These are phyloP conservation scores for Ceratina calcarata DNA, from an alignment of 1,140 invertebrate species.

Conservation along the genomic window DNA sequence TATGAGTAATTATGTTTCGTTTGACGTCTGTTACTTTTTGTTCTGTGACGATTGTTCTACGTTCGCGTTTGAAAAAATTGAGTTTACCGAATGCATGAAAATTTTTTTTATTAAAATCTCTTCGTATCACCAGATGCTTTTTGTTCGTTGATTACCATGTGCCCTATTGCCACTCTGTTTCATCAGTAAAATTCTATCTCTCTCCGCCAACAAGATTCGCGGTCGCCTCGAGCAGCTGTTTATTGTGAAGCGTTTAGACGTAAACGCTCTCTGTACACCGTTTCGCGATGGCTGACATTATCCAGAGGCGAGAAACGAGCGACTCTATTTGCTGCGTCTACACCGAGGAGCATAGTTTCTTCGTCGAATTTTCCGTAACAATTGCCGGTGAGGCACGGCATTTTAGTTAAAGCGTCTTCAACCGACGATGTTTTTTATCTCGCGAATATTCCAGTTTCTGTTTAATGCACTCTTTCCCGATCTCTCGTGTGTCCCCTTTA, in stretches of 20 bases:
- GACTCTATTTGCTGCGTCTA: conserved; percentile 51
- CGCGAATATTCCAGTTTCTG: conserved; percentile 17
- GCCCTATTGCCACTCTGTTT: conserved; percentile 11
- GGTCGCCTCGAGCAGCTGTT: conserved; percentile 40
- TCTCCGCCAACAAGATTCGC: conserved; percentile 36
- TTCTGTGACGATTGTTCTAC: no score
- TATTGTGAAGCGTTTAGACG: conserved; percentile 35
- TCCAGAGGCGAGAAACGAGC: conserved; percentile 37
- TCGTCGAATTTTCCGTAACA: conserved; percentile 29
- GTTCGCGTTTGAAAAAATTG: no score
- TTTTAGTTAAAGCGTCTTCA: conserved; percentile 38
- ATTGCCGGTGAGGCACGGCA: neutral
- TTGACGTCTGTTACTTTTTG: no score
- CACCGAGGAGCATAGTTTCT: conserved; percentile 8
- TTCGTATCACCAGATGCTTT: neutral
- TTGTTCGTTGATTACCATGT: conserved; percentile 31
- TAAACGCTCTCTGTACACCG: neutral
- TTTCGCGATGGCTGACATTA: conserved; percentile 16
- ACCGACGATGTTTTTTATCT: conserved; percentile 39
- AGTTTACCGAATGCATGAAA: no score
- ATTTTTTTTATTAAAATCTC: no score
- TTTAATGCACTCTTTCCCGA: conserved; percentile 47
- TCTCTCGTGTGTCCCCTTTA: neutral
- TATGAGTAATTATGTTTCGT: no score
- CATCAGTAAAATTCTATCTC: conserved; percentile 3